Conservation (phyloP, 2,113 vertebrate species). For the Clarias gariepinus region DNA sequence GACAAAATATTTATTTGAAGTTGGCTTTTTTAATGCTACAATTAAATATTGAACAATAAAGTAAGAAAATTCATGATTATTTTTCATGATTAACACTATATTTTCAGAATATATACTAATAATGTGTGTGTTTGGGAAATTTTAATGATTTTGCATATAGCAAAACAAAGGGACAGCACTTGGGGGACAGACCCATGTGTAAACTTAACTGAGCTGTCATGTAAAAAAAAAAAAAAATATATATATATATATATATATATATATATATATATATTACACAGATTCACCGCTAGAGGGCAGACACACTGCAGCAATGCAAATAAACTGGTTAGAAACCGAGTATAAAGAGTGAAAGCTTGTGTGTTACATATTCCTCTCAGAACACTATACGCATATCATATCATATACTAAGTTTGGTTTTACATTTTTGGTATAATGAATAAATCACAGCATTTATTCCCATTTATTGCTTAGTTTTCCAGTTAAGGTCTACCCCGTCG, state of each 20-base stretch:
- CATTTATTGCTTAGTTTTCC: not conserved
- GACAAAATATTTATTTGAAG: too few relatives aligned
- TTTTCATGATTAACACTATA: too few relatives aligned
- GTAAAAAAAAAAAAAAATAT: not conserved
- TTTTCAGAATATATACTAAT: too few relatives aligned
- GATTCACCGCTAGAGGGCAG: constrained; percentile 18
- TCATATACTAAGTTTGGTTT: not conserved
- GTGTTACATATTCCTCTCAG: not conserved
- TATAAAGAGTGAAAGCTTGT: not conserved
- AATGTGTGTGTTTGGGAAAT: too few relatives aligned
- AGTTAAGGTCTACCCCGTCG: not conserved
- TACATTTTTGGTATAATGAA: not conserved
- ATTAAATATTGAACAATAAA: too few relatives aligned
- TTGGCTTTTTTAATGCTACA: too few relatives aligned
- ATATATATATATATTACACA: not conserved
- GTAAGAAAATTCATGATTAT: too few relatives aligned
- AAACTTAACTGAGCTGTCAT: not conserved
- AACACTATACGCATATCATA: not conserved
- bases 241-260: too few relatives aligned
- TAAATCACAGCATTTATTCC: not conserved
- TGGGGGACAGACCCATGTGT: not conserved
- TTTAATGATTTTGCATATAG: too few relatives aligned
- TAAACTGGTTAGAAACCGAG: not conserved
- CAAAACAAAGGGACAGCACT: too few relatives aligned
- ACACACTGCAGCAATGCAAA: not conserved